These are phyloP conservation scores for Tetheella fluctuosa DNA, from an alignment of 2,888 invertebrate genomes.

Conservation along the genomic window DNA sequence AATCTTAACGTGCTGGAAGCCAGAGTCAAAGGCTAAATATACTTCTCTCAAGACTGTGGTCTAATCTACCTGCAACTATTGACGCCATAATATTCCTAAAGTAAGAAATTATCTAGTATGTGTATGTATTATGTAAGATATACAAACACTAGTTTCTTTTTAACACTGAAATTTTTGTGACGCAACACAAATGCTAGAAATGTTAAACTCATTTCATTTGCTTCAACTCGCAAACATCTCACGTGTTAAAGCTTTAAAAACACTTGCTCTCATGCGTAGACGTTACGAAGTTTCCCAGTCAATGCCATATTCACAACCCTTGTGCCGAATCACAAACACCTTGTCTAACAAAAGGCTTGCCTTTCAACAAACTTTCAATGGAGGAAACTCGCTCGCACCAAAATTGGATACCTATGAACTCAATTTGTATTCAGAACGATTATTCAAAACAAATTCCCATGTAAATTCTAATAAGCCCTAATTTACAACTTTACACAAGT, in stretches of 20 bases:
- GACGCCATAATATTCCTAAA: too few relatives aligned
- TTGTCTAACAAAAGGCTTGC: slow-evolving; percentile 2
- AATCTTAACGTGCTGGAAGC: too few relatives aligned
- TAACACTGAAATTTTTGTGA: too few relatives aligned
- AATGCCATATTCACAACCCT: not conserved
- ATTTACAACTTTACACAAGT: slow-evolving; percentile 21
- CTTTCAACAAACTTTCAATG: slow-evolving; percentile 1
- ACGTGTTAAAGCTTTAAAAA: not conserved
- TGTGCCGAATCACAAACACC: slow-evolving; percentile 7
- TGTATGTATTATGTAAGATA: too few relatives aligned
- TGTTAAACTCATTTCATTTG: not conserved
- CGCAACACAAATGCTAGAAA: not conserved
- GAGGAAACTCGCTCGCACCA: not conserved
- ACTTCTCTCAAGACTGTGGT: too few relatives aligned
- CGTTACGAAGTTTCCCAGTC: slow-evolving; percentile 1
- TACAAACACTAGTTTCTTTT: too few relatives aligned
- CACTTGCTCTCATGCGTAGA: not conserved
- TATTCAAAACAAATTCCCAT: slow-evolving; percentile 20
- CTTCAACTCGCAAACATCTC: not conserved
- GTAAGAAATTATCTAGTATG: too few relatives aligned
- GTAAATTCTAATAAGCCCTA: slow-evolving; percentile 17
- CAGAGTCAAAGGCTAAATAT: not conserved
- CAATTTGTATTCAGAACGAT: slow-evolving; percentile 24
- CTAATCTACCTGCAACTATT: too few relatives aligned
- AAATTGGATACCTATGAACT: not conserved